A percentile compares a stretch with the other conserved stretches of the same genome.
Evolutionary conservation across 2,113 vertebrate genomes (phyloP).

Genomic region (Chloebia gouldiae): DNA sequence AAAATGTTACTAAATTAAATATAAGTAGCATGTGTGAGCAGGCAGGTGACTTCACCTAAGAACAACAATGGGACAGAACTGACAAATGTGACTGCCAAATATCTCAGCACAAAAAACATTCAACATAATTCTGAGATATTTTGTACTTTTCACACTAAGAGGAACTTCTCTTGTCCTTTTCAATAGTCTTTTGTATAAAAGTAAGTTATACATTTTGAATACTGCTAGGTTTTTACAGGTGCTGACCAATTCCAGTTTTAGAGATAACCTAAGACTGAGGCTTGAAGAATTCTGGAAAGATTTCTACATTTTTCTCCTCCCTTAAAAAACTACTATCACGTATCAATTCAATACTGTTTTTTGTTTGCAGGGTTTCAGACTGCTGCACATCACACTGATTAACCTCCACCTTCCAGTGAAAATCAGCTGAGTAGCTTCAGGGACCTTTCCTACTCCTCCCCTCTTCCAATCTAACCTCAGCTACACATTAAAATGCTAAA

Average conservation of each 20-base stretch:
- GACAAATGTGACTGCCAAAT: background rate
- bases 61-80: background rate
- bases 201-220: background rate
- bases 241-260: background rate
- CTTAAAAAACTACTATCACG: background rate
- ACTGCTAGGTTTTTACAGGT: background rate
- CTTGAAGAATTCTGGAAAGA: background rate
- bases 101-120: background rate
- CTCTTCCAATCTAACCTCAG: background rate
- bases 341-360: background rate
- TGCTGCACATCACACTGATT: background rate
- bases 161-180: background rate
- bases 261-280: rapidly evolving
- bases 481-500: background rate
- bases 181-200: background rate
- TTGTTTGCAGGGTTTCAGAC: background rate
- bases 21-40: background rate
- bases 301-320: background rate
- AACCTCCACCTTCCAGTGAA: background rate
- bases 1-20: background rate
- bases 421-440: background rate
- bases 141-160: background rate
- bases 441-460: background rate
- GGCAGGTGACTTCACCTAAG: background rate
- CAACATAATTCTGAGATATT: background rate